These are phyloP conservation scores for Odontothrips loti DNA, from an alignment of 2,888 invertebrate genomes.

Conservation along the genomic window DNA sequence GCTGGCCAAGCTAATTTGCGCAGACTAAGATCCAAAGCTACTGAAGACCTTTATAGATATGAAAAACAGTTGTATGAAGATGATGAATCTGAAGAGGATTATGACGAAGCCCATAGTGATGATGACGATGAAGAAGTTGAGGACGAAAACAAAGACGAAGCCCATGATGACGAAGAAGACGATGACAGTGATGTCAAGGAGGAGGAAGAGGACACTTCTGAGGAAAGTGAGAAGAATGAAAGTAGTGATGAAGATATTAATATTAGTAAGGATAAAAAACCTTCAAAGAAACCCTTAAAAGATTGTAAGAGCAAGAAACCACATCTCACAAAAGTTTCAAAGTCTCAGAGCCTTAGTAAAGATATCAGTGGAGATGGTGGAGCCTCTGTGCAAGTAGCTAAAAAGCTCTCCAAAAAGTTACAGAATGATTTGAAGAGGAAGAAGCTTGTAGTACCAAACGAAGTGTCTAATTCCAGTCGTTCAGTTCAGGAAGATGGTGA, in stretches of 20 bases:
- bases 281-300: background rate
- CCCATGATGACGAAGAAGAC: background rate
- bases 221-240: background rate
- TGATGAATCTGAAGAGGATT: constrained; percentile 5
- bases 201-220: background rate
- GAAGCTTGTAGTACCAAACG: no score
- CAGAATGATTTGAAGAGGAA: no score
- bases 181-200: background rate
- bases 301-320: background rate
- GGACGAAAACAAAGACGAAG: background rate
- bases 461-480: no score
- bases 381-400: no score
- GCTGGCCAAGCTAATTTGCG: constrained; percentile 39
- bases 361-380: no score
- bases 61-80: constrained; percentile 23
- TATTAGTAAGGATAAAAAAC: background rate
- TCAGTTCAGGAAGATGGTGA: no score
- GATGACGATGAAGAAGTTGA: background rate
- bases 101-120: constrained; percentile 27
- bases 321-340: background rate
- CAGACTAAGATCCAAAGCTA: constrained; percentile 35
- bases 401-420: no score
- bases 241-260: background rate
- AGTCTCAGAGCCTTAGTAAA: no score
- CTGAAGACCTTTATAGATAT: constrained; percentile 32